Evolutionary conservation across 2,113 vertebrate species (phyloP).

Genomic region (Dinomys branickii): DNA sequence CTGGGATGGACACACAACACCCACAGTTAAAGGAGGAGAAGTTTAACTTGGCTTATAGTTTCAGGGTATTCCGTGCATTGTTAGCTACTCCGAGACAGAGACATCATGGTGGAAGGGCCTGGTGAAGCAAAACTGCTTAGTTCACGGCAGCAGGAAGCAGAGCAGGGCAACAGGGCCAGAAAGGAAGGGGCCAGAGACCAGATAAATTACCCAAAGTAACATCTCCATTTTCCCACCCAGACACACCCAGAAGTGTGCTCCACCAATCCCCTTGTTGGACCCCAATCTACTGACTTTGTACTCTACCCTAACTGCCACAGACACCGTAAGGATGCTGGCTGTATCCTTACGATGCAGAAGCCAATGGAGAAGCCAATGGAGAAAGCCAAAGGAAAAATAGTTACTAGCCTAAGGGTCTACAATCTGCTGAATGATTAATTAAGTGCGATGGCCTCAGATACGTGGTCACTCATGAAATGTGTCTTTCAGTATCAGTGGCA

Average conservation of each 20-base stretch:
- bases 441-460: background rate
- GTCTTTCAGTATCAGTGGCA: background rate
- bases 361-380: background rate
- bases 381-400: background rate
- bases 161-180: background rate
- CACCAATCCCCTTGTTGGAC: background rate
- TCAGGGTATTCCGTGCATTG: background rate
- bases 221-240: background rate
- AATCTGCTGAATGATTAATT: background rate
- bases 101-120: background rate
- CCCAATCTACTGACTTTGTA: background rate
- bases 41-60: background rate
- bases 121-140: background rate
- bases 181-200: background rate
- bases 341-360: background rate
- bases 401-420: background rate
- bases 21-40: background rate
- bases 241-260: background rate
- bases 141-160: background rate
- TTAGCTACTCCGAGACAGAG: background rate
- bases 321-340: background rate
- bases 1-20: background rate
- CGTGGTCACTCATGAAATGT: background rate
- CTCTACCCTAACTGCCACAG: background rate
- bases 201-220: background rate